Conservation (phyloP, 37 sponge, comb jelly and placozoan genomes). For the Oopsacas minuta region DNA sequence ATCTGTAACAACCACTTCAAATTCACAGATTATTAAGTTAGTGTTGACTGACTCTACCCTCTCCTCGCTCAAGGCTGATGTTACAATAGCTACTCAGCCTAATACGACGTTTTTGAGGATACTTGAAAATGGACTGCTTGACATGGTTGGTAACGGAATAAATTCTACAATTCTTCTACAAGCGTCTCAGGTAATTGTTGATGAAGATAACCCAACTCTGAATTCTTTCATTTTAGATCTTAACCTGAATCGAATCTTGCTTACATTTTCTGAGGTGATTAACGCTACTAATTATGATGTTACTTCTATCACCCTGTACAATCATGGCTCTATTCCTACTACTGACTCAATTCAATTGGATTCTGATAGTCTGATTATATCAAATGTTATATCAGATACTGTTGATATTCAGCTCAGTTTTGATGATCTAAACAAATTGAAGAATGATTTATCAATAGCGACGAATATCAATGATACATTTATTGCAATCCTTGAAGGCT, state of each 20-base stretch:
- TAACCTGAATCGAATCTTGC: not conserved
- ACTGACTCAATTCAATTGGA: not conserved
- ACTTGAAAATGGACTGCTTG: not conserved
- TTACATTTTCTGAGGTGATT: conserved; percentile 25
- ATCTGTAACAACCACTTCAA: not conserved
- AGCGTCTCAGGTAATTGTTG: conserved; percentile 2
- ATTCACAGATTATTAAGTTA: not conserved
- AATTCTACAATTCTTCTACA: not conserved
- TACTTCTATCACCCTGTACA: not conserved
- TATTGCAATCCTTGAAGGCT: conserved; percentile 34
- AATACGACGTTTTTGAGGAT: not conserved
- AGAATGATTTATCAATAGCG: conserved; percentile 36
- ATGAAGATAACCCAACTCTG: not conserved
- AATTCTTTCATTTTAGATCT: not conserved
- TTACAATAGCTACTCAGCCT: not conserved
- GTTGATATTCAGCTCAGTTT: conserved; percentile 38
- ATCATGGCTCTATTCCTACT: not conserved
- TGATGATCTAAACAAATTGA: conserved; percentile 55
- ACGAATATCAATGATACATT: conserved; percentile 43
- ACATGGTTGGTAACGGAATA: conserved; percentile 15
- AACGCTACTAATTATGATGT: not conserved
- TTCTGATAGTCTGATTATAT: not conserved
- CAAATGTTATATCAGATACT: conserved; percentile 12
- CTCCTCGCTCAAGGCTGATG: not conserved
- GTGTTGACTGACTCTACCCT: not conserved